Evolutionary conservation across 1,140 invertebrate species (phyloP).

Genomic region (Battus philenor): DNA sequence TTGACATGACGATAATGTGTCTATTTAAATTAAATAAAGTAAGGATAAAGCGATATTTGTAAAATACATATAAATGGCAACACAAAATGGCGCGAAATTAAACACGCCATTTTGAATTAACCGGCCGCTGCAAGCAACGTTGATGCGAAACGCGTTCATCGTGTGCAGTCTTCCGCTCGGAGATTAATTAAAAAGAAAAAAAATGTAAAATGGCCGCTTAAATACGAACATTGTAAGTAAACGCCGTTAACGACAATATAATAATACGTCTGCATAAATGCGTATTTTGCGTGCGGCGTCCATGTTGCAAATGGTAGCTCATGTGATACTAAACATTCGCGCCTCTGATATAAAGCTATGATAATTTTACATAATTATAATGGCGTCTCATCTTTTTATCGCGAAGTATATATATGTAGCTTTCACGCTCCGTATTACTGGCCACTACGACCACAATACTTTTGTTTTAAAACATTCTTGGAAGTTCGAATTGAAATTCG

Average conservation of each 20-base stretch:
- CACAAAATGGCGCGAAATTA: slow-evolving; percentile 1
- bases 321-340: slow-evolving; percentile 6
- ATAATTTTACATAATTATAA: too few relatives aligned
- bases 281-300: slow-evolving; percentile 12
- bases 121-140: background rate
- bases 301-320: slow-evolving; percentile 2
- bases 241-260: slow-evolving; percentile 15
- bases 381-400: too few relatives aligned
- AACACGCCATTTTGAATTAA: slow-evolving; percentile 4
- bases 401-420: too few relatives aligned
- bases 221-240: slow-evolving; percentile 9
- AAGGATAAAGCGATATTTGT: background rate
- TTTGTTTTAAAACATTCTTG: too few relatives aligned
- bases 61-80: background rate
- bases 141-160: slow-evolving; percentile 3
- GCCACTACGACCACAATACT: too few relatives aligned
- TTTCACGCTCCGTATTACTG: too few relatives aligned
- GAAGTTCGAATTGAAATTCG: too few relatives aligned
- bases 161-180: slow-evolving; percentile 2
- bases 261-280: slow-evolving; percentile 11
- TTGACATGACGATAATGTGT: too few relatives aligned
- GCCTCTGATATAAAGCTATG: slow-evolving; percentile 10
- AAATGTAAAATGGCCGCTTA: slow-evolving; percentile 8
- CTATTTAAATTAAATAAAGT: too few relatives aligned
- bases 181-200: slow-evolving; percentile 3